Base-by-base conservation (phyloP, 2,888 invertebrate genomes). In the Orthosia cruda region DNA sequence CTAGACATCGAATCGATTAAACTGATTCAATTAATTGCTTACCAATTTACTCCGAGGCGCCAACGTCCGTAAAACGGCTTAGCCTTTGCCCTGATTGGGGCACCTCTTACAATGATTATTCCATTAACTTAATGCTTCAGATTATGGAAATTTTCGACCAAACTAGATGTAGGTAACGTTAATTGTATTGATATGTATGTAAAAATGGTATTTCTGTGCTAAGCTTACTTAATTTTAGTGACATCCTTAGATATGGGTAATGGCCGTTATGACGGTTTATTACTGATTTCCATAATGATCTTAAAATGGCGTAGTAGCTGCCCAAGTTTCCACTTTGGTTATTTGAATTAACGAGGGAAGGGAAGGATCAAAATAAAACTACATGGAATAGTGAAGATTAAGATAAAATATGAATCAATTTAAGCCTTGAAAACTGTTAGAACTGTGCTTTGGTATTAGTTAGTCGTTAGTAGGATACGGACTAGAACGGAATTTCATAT, bases 81-180 rank as follows among this genome's bases (percentile, higher is more conserved):
- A 80, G 86, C 74, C 77, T 87, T 68, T 83, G 83, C 77, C 74
- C 86, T 86, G 87, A 87, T 87, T 87, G 87, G 67, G 61, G 76
- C 80, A 81, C 82, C 67, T 79, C 73, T 81, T 74, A 71, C 45
- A 83, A 77, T 75, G 70, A 87, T 80, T 82, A 82, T 84, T 82
- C 84, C 75, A 86, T 82, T 80, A 78, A 69, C 32, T 76, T 81
- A 81, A 85, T 81, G 71, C 54, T 15, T 71, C 65, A 79, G 74
- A 76, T 83, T 81, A 81, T 74, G 63, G 73, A 70, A 77, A 62
- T 81, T 71, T 72, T 75, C 49, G 12, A 55, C 18, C 20, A 61
- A 66, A 71, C 59, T 68, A 71, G 71, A 75, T 49, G 23, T 59
- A 62, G 50, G 73, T 64, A 68, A 57, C 54, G 70, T 81, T 77